Base-by-base conservation (phyloP, 2,797 vertebrate species). In the Siniperca obscura region DNA sequence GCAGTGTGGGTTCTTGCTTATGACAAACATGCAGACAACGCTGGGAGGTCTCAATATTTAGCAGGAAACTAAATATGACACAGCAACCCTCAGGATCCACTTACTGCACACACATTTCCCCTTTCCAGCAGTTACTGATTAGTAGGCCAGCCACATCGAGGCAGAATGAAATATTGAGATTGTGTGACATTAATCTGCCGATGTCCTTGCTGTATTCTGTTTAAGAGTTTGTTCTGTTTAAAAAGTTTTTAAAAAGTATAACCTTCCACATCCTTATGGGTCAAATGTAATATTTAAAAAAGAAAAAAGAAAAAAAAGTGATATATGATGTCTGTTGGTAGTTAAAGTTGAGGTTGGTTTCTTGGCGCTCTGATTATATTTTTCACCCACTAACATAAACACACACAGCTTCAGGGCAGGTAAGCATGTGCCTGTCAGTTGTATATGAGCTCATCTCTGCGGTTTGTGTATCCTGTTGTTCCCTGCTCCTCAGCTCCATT, bases 351-450 rank as follows among this genome's bases (percentile, higher is more conserved):
- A 21, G 22, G 6, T 74, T 34, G 36, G 16, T 80, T 40, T 68
- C n/a, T 44, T 67, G 44, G 12, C 1, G 0, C 67, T 56, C 42
- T 55, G 19, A 34, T 70, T 40, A 36, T 64, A 48, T 69, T 69
- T 80, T 68, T 66, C 40, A 72, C 16, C 57, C 57, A 7, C 8
- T 50, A 44, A 73, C 44, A 61, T 42, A 72, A 75, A 82, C 80
- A 80, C 61, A 40, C 62, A 76, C 59, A 50, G 27, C 71, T 69
- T 61, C 3, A 72, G 76, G 76, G 17, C 74, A 76, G 77, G 74
- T 90, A 48, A 80, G 74, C 65, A 68, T 68, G 60, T 85, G 74
- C 84, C 79, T 76, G 87, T 90, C 87, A 81, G 72, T 78, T 78
- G 40, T 46, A 40, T 67, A 25, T 86, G 66, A 0, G 12, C 83